Base-by-base conservation (phyloP, 1,140 invertebrate genomes). In the Zophobas atratus region DNA sequence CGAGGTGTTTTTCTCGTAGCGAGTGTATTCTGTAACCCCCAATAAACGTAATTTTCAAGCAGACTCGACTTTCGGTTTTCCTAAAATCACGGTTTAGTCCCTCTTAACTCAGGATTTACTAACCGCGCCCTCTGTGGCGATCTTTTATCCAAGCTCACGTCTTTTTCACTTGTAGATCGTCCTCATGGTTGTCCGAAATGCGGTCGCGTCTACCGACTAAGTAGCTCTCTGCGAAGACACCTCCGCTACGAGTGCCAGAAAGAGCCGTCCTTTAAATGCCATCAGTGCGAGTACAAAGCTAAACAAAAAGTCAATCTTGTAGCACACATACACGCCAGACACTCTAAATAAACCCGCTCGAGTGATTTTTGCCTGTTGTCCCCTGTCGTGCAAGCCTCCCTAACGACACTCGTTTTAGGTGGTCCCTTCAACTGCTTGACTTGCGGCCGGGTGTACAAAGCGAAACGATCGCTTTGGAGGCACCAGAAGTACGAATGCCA, bases 361-460 rank as follows among this genome's bases (percentile, higher is more conserved):
- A 20, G 5, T 67, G 33, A 43, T 67, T 67, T 8, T 39, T 41
- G 0, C 2, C 35, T 67, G n/a, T 38, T 43, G 39, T 67, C 1
- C 0, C 6, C 6, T 43, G 6, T 43, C 6, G 8, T 67, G 20
- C 39, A 3, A 6, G 32, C 6, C 49, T 51, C 6, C 39, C 60
- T 67, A 67, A 67, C 20, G n/a, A 32, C 1, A 5, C n/a, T 43
- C 33, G 2, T 67, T 67, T 67, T 67, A 67, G 60, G 60, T 67
- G 39, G 49, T 2, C 49, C 20, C 20, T 94, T 94, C 84, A 90
- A 92, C 34, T 81, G 80, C 70, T 6, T 20, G 1, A 77, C 76
- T 43, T 84, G 83, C 55, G 81, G 81, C 34, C 73, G 79, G 56
- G 76, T 46, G 1, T 84, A 84, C 75, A 84, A 79, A 57, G 80